Conservation (phyloP, 2,113 vertebrate genomes). For the Hypomesus transpacificus region DNA sequence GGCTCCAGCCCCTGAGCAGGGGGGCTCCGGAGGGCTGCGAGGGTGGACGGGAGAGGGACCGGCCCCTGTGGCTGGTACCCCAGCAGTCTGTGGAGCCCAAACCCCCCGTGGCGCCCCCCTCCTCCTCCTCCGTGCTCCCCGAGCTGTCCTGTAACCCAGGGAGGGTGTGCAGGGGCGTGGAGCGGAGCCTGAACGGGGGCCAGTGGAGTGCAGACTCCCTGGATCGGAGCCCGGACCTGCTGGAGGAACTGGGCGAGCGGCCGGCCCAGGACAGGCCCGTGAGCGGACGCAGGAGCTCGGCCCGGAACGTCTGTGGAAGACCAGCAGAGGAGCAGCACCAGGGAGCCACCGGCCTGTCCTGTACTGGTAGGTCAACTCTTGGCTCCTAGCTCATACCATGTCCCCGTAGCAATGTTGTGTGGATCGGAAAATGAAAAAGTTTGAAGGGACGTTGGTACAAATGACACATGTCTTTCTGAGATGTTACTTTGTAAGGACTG, state of each 20-base stretch:
- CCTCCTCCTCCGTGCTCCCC: constrained; percentile 55
- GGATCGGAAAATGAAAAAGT: too few species aligned
- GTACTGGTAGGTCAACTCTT: constrained; percentile 34
- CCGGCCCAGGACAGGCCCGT: constrained; percentile 59
- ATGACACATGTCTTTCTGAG: too few species aligned
- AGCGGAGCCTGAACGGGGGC: constrained; percentile 42
- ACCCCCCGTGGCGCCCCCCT: constrained; percentile 11
- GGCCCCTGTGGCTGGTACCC: constrained; percentile 75
- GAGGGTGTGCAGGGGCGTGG: constrained; percentile 51
- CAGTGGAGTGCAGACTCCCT: constrained; percentile 57
- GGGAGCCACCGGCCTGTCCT: constrained; percentile 31
- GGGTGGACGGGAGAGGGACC: constrained; percentile 50
- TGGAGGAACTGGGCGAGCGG: constrained; percentile 57
- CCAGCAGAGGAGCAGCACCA: constrained; percentile 45
- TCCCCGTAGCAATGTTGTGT: not conserved
- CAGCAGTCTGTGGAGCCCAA: constrained; percentile 59
- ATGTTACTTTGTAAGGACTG: too few species aligned
- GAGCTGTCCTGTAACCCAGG: constrained; percentile 57
- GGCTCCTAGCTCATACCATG: not conserved
- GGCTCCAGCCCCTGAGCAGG: constrained; percentile 73
- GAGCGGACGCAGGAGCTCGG: constrained; percentile 78
- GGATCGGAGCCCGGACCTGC: constrained; percentile 58
- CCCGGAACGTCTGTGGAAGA: constrained; percentile 30
- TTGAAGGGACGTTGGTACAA: too few species aligned
- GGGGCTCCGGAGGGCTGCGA: constrained; percentile 49